Percentiles rank a stretch among this genome's conserved stretches.
Conservation (phyloP, 2,113 vertebrate species). For the Pimephales promelas region DNA sequence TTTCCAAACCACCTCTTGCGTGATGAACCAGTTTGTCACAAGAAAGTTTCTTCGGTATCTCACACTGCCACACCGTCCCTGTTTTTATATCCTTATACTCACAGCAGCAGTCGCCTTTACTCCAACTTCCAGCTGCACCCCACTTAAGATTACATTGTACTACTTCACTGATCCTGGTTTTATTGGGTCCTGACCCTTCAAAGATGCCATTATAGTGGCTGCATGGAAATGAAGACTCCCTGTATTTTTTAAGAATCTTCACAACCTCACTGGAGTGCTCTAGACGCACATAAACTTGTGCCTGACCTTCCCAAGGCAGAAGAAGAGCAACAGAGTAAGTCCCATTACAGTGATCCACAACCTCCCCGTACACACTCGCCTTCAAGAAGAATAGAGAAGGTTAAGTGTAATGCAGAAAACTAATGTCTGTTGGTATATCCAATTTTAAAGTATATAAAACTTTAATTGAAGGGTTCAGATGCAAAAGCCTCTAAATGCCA, state of each 20-base stretch:
- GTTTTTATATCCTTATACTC: slow-evolving; percentile 19
- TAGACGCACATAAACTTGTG: slow-evolving; percentile 46
- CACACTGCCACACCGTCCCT: background rate
- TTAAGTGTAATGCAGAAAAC: background rate
- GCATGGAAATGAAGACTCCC: background rate
- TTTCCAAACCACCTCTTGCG: background rate
- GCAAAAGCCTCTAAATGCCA: too few species aligned
- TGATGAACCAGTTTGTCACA: slow-evolving; percentile 6
- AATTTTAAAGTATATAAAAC: too few species aligned
- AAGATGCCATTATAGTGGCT: background rate
- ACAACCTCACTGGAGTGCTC: slow-evolving; percentile 56
- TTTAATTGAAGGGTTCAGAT: too few species aligned
- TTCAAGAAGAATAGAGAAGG: background rate
- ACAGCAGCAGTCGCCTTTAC: slow-evolving; percentile 5
- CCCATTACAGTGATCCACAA: slow-evolving; percentile 46
- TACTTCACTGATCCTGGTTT: background rate
- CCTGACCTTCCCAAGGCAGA: slow-evolving; percentile 51
- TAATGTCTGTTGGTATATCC: too few species aligned
- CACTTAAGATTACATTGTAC: slow-evolving; percentile 27
- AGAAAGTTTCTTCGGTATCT: background rate
- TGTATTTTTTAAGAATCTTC: slow-evolving; percentile 35
- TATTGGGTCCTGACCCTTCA: background rate
- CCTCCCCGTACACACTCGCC: slow-evolving; percentile 15
- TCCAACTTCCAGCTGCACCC: background rate
- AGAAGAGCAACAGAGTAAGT: slow-evolving; percentile 39